Percentiles rank a stretch among this genome's conserved stretches.
Evolutionary conservation across 2,797 vertebrate species (phyloP).

Genomic region (Diplodus puntazzo): DNA sequence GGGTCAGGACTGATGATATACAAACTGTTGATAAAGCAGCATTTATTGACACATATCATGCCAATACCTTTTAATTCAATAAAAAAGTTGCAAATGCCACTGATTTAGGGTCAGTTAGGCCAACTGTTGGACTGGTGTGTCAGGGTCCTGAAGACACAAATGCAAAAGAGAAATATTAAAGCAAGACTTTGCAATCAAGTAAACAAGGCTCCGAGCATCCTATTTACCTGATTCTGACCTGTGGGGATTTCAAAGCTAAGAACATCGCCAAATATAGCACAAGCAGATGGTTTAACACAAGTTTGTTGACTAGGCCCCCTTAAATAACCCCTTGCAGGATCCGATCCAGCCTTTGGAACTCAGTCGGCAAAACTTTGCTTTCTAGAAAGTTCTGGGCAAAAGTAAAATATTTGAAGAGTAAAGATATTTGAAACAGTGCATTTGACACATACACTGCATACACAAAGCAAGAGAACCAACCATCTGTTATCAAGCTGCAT

Average conservation of each 20-base stretch:
- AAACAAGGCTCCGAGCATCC: too few species aligned
- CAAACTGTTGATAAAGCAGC: too few species aligned
- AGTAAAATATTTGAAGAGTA: too few species aligned
- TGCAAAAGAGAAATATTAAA: neutral
- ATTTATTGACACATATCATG: too few species aligned
- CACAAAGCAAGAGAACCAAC: neutral
- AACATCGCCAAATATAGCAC: neutral
- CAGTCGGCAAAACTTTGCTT: neutral
- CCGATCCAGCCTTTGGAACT: neutral
- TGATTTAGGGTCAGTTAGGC: too few species aligned
- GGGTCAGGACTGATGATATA: too few species aligned
- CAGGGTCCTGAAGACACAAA: too few species aligned
- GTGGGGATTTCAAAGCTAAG: neutral
- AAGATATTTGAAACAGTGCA: constrained; percentile 9
- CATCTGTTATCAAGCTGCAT: neutral
- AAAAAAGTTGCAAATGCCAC: too few species aligned
- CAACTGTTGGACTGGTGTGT: too few species aligned
- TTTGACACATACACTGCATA: neutral
- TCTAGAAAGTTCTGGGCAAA: neutral
- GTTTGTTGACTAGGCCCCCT: neutral
- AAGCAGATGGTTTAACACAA: neutral
- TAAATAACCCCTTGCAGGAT: neutral
- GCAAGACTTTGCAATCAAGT: neutral
- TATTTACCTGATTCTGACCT: neutral
- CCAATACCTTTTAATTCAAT: too few species aligned